Evolutionary conservation across 2,888 invertebrate genomes (phyloP).

Genomic region (Oithona nana): DNA sequence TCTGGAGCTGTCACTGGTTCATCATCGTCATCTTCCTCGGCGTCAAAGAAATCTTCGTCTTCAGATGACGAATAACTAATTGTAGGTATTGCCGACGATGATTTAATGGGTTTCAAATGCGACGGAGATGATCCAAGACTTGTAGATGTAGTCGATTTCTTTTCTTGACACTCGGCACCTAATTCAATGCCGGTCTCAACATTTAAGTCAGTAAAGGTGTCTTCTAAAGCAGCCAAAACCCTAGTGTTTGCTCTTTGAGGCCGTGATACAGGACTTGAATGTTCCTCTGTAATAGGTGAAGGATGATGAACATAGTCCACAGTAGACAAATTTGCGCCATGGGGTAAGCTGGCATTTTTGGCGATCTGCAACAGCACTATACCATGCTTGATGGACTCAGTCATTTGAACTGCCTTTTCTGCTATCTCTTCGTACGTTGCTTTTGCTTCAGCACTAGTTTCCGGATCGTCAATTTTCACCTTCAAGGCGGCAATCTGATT

Average conservation of each 20-base stretch:
- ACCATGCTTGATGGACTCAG: slow-evolving; percentile 94
- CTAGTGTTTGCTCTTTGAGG: neutral
- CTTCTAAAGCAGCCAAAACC: neutral
- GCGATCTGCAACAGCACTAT: slow-evolving; percentile 94
- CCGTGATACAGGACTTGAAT: neutral
- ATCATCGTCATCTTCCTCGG: slow-evolving; percentile 42
- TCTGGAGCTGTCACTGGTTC: neutral
- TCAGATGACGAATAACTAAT: slow-evolving; percentile 96
- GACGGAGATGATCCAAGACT: neutral
- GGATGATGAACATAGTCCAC: neutral
- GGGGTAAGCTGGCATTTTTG: slow-evolving; percentile 34
- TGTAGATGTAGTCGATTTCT: neutral
- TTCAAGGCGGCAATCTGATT: slow-evolving; percentile 38
- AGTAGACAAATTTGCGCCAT: neutral
- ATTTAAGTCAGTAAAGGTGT: neutral
- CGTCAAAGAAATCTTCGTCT: slow-evolving; percentile 84
- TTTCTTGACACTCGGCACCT: slow-evolving; percentile 42
- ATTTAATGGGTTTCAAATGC: slow-evolving; percentile 25
- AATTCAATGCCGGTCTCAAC: slow-evolving; percentile 33
- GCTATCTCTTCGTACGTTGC: slow-evolving; percentile 19
- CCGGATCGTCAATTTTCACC: neutral
- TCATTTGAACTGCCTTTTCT: slow-evolving; percentile 44
- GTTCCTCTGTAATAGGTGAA: neutral
- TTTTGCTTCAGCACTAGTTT: slow-evolving; percentile 6
- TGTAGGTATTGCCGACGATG: slow-evolving; percentile 58